Percentiles rank a stretch among this genome's conserved stretches.
phyloP scores from a whole-genome alignment of 2,888 invertebrate genomes.

The Caenorhabditis sinica region DNA sequence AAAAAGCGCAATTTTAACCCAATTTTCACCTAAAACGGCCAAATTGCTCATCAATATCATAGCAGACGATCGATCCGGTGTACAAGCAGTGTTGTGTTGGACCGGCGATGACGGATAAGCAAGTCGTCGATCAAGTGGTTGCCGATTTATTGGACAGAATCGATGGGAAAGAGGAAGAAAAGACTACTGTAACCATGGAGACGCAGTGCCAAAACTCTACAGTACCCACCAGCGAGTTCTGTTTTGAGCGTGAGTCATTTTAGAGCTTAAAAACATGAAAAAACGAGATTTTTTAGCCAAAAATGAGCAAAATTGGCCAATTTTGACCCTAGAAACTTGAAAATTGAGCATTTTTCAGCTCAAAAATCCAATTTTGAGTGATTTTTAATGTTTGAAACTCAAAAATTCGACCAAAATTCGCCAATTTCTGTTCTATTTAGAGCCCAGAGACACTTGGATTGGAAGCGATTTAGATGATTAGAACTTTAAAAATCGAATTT shows the following conservation, averaged over 20 bases:
- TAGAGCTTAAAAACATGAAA: too few species aligned
- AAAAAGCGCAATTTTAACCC: background rate
- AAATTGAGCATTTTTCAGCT: background rate
- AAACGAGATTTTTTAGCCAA: too few species aligned
- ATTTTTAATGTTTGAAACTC: too few species aligned
- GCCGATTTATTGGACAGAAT: slow-evolving; percentile 24
- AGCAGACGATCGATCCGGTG: slow-evolving; percentile 43
- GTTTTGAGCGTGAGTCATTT: slow-evolving; percentile 51
- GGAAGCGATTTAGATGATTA: too few species aligned
- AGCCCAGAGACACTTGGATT: too few species aligned
- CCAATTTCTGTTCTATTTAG: background rate
- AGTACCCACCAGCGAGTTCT: slow-evolving; percentile 27
- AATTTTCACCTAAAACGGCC: too few species aligned
- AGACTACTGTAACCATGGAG: background rate
- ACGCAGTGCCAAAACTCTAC: slow-evolving; percentile 34
- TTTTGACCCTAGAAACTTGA: background rate
- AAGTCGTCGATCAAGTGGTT: slow-evolving; percentile 2
- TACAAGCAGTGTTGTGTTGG: slow-evolving; percentile 41
- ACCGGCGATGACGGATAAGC: slow-evolving; percentile 34
- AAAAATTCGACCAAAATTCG: too few species aligned
- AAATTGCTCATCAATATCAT: too few species aligned
- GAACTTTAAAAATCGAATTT: too few species aligned
- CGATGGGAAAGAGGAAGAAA: background rate
- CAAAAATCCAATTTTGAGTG: too few species aligned
- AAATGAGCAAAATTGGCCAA: too few species aligned